A percentile compares a stretch with the other conserved stretches of the same genome.
These are phyloP conservation scores for Stegophylla sp. DNA, from an alignment of 2,888 invertebrate genomes.

Conservation along the genomic window DNA sequence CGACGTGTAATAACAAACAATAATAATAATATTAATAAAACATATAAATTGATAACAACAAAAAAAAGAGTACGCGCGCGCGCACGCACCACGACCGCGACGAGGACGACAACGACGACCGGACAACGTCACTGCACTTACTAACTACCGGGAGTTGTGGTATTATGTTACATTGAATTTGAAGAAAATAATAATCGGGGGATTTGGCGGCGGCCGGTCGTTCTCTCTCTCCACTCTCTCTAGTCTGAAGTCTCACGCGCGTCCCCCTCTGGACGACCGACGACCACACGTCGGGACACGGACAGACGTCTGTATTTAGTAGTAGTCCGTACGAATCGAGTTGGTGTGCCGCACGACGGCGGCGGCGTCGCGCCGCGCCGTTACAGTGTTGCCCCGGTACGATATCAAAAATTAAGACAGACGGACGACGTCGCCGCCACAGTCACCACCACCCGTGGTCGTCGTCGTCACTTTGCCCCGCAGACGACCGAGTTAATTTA, in stretches of 20 bases:
- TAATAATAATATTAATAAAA: too few relatives aligned
- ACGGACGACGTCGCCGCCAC: too few relatives aligned
- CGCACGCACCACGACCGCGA: not conserved
- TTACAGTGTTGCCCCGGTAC: not conserved
- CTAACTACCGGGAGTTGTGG: not conserved
- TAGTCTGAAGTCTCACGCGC: too few relatives aligned
- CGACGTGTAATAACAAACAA: not conserved
- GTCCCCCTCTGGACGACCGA: not conserved
- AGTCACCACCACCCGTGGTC: too few relatives aligned
- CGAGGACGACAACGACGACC: not conserved
- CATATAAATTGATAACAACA: not conserved
- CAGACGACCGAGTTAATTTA: too few relatives aligned
- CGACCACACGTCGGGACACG: not conserved
- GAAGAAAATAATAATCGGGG: constrained; percentile 55
- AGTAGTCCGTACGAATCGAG: too few relatives aligned
- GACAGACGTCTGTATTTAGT: too few relatives aligned
- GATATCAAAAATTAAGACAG: too few relatives aligned
- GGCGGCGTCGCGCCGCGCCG: not conserved
- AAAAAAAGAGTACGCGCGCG: not conserved
- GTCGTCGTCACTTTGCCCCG: too few relatives aligned
- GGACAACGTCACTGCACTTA: not conserved
- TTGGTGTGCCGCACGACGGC: not conserved
- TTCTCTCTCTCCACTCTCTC: too few relatives aligned
- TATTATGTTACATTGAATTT: constrained; percentile 55
- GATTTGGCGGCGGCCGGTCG: too few relatives aligned